Base-by-base conservation (phyloP, 2,113 vertebrate species). In the Rattus rattus region DNA sequence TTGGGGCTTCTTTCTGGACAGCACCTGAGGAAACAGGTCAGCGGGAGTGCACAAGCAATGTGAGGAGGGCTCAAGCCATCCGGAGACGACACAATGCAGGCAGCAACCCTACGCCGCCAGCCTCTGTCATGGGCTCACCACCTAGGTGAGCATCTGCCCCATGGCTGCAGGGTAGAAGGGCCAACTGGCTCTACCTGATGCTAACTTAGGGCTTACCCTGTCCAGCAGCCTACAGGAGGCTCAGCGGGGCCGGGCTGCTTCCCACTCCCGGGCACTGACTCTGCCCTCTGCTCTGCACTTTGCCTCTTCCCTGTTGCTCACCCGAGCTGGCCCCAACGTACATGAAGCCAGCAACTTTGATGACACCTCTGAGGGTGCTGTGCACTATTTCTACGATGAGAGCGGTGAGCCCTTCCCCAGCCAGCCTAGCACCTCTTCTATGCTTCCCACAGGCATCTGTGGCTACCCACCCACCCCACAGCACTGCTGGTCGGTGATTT, bases 311-410 rank as follows among this genome's bases (percentile, higher is more conserved):
- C 98, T 99, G 92, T 98, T 99, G 59, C 98, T 99, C 77, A 99
- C 99, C 1, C 99, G 99, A 24, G 99, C 99, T 0, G 99, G 99
- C 0, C 76, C 97, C 94, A 96, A 80, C 0, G 99, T 99, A 93
- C 99, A 99, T 0, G 99, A 99, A 97, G 99, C 99, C 95, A 99
- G 99, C 95, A 99, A 99, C 80, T 99, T 99, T 0, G 99, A 99
- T 0, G 99, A 99, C 98, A 99, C 99, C 9, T 99, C 99, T 0
- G 99, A 99, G 97, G 99, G 99, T 0, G 99, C 99, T 0, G 98
- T 99, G 97, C 99, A 99, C 97, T 99, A 99, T 96, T 99, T 99
- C 98, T 99, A 98, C 1, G 99, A 99, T 0, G 99, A 99, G 97
- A 99, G 99, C 0, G 99, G 99, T 99, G 97, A 99, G 99, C 91